Evolutionary conservation across 2,797 vertebrate species (phyloP).

Genomic region (Microcaecilia unicolor): DNA sequence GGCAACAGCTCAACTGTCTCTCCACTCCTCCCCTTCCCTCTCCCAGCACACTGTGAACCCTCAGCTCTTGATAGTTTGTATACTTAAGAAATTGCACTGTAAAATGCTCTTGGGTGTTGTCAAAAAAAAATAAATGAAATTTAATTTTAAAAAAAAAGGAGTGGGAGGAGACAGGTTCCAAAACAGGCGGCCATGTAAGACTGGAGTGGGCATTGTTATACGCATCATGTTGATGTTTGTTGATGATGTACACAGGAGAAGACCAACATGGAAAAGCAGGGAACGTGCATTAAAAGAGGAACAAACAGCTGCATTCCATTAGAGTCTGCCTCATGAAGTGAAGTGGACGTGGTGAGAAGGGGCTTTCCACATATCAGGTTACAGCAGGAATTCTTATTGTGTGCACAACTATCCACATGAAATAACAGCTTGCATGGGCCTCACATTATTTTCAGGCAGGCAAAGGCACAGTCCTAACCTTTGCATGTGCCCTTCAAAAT

Average conservation of each 20-base stretch:
- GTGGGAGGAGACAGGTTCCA: no score
- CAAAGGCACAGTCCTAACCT: conserved; percentile 1
- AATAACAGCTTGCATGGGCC: neutral
- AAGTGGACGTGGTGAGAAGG: no score
- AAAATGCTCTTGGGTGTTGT: conserved; percentile 1
- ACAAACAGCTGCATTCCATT: conserved; percentile 29
- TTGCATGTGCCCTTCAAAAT: conserved; percentile 17
- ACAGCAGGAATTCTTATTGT: conserved; percentile 14
- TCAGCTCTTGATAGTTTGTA: neutral
- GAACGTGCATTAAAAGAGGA: neutral
- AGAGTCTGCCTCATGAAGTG: conserved; percentile 12
- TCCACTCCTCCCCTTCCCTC: neutral
- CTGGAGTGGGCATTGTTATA: conserved; percentile 1
- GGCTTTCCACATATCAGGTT: no score
- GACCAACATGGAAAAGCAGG: neutral
- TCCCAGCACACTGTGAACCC: neutral
- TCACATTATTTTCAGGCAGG: conserved; percentile 8
- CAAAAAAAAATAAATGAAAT: neutral
- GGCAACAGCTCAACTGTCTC: accelerated
- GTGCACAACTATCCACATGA: neutral
- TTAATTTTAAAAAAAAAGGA: no score
- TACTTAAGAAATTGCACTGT: neutral
- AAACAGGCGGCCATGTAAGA: neutral
- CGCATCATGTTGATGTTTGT: neutral
- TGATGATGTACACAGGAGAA: neutral